These are phyloP conservation scores for Hippopotamyrus pictus DNA, from an alignment of 2,797 vertebrate species.

Conservation along the genomic window DNA sequence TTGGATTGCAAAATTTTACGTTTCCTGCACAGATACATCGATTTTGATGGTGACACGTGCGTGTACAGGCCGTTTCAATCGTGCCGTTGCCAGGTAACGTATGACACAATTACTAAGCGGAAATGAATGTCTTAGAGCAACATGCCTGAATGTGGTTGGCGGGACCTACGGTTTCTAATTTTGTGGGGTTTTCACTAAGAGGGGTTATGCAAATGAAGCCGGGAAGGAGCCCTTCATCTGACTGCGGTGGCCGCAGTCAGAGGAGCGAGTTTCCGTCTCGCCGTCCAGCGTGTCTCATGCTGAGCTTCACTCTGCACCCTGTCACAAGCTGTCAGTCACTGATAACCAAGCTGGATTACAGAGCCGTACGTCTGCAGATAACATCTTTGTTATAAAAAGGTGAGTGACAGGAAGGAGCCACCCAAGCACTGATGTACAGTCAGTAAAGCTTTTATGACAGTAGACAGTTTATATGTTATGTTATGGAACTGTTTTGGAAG, in stretches of 20 bases:
- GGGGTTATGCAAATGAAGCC: background rate
- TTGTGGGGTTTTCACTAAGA: background rate
- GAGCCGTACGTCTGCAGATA: background rate
- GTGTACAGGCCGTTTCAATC: background rate
- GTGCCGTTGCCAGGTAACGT: background rate
- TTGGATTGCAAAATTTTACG: background rate
- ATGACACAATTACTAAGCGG: background rate
- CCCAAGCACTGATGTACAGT: background rate
- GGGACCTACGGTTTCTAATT: background rate
- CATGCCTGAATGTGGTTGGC: background rate
- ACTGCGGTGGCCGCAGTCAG: background rate
- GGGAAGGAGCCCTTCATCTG: background rate
- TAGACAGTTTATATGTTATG: background rate
- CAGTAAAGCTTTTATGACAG: background rate
- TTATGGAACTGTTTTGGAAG: background rate
- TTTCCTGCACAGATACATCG: background rate
- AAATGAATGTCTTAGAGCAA: background rate
- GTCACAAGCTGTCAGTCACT: background rate
- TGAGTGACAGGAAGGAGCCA: background rate
- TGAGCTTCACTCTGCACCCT: background rate
- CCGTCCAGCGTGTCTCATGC: background rate
- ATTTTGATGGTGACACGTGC: background rate
- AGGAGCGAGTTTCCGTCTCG: background rate
- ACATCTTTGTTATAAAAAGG: background rate
- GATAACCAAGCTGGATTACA: constrained; percentile 6